Conservation (phyloP, 2,113 vertebrate genomes). For the Rhizomys pruinosus region DNA sequence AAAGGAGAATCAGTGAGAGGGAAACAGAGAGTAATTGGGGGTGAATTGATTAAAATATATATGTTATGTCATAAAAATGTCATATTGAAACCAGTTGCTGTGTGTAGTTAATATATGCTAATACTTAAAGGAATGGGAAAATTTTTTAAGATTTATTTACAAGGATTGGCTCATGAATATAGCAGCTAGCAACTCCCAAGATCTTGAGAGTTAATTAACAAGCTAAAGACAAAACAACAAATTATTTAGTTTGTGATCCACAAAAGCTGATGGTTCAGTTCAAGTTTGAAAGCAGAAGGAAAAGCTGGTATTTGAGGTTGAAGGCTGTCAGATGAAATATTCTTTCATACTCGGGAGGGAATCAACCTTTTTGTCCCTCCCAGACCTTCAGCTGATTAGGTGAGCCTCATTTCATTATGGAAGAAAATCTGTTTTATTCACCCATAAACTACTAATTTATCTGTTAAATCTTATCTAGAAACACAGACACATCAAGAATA, state of each 20-base stretch:
- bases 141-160: background rate
- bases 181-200: background rate
- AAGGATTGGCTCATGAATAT: background rate
- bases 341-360: background rate
- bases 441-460: background rate
- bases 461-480: constrained; percentile 2
- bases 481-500: constrained; percentile 1
- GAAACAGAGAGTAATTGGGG: too few species aligned
- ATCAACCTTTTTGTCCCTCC: background rate
- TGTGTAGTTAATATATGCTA: background rate
- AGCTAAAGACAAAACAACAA: background rate
- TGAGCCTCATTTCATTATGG: background rate
- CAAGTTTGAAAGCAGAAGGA: background rate
- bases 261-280: background rate
- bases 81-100: background rate
- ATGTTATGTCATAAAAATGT: too few species aligned
- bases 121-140: background rate
- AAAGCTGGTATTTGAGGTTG: background rate
- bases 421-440: background rate
- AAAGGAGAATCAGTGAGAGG: background rate
- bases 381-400: background rate
- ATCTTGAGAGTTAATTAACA: background rate
- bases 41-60: background rate
- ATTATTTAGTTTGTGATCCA: background rate
- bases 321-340: background rate